Evolutionary conservation across 2,113 vertebrate species (phyloP), one percentile per base, ranked within the genome.

Genomic region (Columba janthina): DNA sequence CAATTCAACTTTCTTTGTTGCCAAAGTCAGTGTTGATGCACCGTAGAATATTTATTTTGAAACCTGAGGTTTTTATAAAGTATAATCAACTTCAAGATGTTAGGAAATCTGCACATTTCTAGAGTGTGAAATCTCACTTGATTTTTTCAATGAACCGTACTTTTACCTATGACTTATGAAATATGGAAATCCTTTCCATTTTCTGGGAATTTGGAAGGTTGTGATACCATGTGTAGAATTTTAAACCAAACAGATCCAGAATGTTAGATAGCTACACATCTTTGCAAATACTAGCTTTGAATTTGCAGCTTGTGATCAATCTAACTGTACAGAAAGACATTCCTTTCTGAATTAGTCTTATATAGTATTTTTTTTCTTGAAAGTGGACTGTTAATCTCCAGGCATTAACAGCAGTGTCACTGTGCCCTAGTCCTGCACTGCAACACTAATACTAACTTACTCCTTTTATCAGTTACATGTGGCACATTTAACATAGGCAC

Each of bases 241-340:
- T 71, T 18, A 88, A 92, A 78, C 5, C 2, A 24, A 62, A 25
- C 2, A 8, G 0, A 48, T 57, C 11, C 20, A 76, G 15, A 75
- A 40, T 42, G 9, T 25, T 8, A 32, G 38, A 7, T 20, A 78
- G 6, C 0, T 1, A 10, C 22, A 19, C 0, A 0, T 32, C 15
- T 75, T 69, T 88, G 17, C 16, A 72, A 72, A n/a, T 32, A 21
- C 13, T 44, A 64, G 14, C 18, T 64, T 65, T 48, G 11, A 38
- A 53, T 67, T 65, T 76, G 48, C 20, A 72, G 44, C 32, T 44
- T 79, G 24, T 32, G 15, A 29, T 34, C 9, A 18, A 69, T 65
- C 26, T 81, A 48, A 8, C 11, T 15, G 8, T 40, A 54, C 9
- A 73, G 62, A 64, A 66, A 53, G 15, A 15, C 4, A 22, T 51